phyloP scores from a whole-genome alignment of 2,888 invertebrate genomes.

The Drosophila tanythrix region DNA sequence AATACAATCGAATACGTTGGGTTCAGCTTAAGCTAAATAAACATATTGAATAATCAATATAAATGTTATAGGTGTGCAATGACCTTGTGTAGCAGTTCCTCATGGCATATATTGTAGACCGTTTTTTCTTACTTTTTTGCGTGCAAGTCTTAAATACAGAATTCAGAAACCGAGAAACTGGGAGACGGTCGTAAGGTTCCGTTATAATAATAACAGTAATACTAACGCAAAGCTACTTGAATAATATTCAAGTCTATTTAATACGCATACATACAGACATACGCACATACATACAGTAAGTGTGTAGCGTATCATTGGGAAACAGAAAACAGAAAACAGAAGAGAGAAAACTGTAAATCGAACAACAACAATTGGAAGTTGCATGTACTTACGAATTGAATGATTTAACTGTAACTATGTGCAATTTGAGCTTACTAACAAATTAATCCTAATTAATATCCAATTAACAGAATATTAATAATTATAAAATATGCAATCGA shows the following conservation, averaged over 20 bases:
- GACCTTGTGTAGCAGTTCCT: constrained; percentile 23
- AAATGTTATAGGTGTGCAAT: constrained; percentile 13
- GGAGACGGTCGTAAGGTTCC: constrained; percentile 59
- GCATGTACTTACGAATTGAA: constrained; percentile 20
- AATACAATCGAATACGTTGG: not conserved
- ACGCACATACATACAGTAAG: not conserved
- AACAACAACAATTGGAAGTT: constrained; percentile 32
- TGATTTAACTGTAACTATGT: constrained; percentile 51
- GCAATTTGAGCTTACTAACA: constrained; percentile 67
- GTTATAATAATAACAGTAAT: constrained; percentile 19
- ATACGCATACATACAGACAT: not conserved
- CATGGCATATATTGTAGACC: constrained; percentile 5
- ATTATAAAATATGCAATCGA: not conserved
- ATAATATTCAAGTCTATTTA: not conserved
- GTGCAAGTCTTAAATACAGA: constrained; percentile 12
- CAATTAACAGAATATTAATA: constrained; percentile 6
- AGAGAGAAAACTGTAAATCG: constrained; percentile 5
- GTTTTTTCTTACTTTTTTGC: constrained; percentile 4
- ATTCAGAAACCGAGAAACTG: constrained; percentile 17
- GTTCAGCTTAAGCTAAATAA: not conserved
- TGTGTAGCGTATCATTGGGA: not conserved
- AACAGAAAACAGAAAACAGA: constrained; percentile 2
- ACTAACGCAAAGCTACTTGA: constrained; percentile 2
- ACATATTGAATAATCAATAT: not conserved
- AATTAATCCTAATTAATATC: constrained; percentile 13